phyloP scores from a whole-genome alignment of 2,888 invertebrate species.

The Habroteleia sp. region DNA sequence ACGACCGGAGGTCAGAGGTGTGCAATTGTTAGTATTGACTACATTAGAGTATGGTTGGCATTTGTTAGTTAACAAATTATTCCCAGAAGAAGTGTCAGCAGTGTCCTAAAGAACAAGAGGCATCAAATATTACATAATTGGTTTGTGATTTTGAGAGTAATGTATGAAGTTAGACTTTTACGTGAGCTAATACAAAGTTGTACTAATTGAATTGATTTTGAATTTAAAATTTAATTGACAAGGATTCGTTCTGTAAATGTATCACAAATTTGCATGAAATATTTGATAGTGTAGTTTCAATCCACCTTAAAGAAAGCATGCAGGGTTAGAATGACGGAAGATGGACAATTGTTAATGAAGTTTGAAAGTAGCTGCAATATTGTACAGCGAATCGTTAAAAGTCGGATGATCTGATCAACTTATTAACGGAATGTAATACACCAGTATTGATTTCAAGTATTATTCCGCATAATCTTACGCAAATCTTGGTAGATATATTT shows the following conservation, averaged over 20 bases:
- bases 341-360: too few species aligned
- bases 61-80: constrained; percentile 76
- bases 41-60: constrained; percentile 69
- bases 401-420: too few species aligned
- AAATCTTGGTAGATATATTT: too few species aligned
- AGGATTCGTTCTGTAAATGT: too few species aligned
- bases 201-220: not conserved
- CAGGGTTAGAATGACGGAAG: too few species aligned
- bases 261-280: constrained; percentile 14
- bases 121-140: constrained; percentile 64
- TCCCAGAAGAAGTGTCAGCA: constrained; percentile 78
- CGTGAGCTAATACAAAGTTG: constrained; percentile 2
- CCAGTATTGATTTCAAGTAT: too few species aligned
- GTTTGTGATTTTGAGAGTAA: constrained; percentile 13
- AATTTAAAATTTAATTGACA: too few species aligned
- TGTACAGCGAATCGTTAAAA: too few species aligned
- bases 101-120: constrained; percentile 78
- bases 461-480: too few species aligned
- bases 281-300: constrained; percentile 3
- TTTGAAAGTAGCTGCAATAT: too few species aligned
- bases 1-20: constrained; percentile 67
- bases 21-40: constrained; percentile 70
- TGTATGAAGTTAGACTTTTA: too few species aligned
- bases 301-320: not conserved
- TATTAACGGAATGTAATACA: too few species aligned